Base-by-base conservation (phyloP, 1,140 invertebrate genomes). In the Pinna nobilis region DNA sequence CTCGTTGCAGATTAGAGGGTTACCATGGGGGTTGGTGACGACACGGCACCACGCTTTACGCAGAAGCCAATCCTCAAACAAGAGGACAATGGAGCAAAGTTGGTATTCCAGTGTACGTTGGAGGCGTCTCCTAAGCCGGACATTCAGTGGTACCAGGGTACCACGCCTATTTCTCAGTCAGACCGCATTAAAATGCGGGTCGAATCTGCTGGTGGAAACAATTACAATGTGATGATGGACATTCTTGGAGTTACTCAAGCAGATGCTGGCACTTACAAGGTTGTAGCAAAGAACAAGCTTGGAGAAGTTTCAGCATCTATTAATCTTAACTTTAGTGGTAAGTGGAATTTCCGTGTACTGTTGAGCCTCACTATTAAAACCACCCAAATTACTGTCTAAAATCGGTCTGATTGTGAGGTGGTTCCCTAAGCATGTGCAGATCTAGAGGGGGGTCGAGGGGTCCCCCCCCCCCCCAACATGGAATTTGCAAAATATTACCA, bases 251-350 rank as follows among this genome's bases (percentile, higher is more conserved):
- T 98, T 80, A 94, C 97, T 88, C 96, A 98, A 92, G 94, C 93
- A 28, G 97, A 99, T 90, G 96, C 96, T 74, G 97, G 97, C 84
- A 93, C 97, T 65, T 99, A 99, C 91, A 97, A 97, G 91, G 97
- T 99, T 84, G 96, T 96, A 90, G 97, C 97, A 80, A 97, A 96
- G 90, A 99, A 99, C 90, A 96, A 95, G 90, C 95, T 96, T 91
- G 97, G 97, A 86, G 97, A 99, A 92, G 97, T 98, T 86, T 94
- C 97, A 71, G 97, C 97, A 78, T 98, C 97, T 82, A 98, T 99
- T 90, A 99, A 98, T 90, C 93, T 99, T 86, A 99, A 99, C 92
- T 98, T 99, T 89, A 97, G 96, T 75, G 83, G 87, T 89, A 75
- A 82, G 86, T n/a, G n/a, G n/a, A n/a, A n/a, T n/a, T n/a, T n/a